These are phyloP conservation scores for Aphidius colemani DNA, from an alignment of 2,888 invertebrate species.

Conservation along the genomic window DNA sequence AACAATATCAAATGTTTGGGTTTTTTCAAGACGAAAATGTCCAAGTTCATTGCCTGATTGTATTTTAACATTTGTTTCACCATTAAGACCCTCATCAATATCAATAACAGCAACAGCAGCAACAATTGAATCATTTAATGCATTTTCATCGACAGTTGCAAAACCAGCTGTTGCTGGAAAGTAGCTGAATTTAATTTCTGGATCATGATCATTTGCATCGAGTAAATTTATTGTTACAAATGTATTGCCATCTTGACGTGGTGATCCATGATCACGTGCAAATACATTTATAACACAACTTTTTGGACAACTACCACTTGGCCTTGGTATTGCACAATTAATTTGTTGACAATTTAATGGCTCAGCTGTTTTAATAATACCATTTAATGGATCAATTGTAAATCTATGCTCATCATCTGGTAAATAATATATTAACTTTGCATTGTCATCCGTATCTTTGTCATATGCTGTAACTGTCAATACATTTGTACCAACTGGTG, in stretches of 20 bases:
- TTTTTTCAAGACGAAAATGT: conserved; percentile 84
- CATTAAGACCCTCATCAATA: conserved; percentile 89
- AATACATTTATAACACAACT: conserved; percentile 94
- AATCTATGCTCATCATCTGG: conserved; percentile 86
- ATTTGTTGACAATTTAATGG: conserved; percentile 81
- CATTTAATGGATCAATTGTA: conserved; percentile 88
- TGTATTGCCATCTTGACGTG: conserved; percentile 87
- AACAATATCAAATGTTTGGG: conserved; percentile 86
- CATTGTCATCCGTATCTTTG: conserved; percentile 90
- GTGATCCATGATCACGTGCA: conserved; percentile 90
- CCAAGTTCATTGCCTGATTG: conserved; percentile 86
- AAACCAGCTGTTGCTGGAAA: conserved; percentile 81
- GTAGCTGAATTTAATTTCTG: conserved; percentile 86
- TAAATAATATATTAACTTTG: conserved; percentile 88
- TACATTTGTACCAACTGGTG: conserved; percentile 86
- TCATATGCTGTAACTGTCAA: conserved; percentile 93
- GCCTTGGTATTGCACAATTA: conserved; percentile 67
- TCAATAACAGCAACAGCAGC: conserved; percentile 93
- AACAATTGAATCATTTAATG: conserved; percentile 85
- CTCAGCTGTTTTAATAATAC: conserved; percentile 84
- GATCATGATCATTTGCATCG: conserved; percentile 94
- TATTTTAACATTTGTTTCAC: conserved; percentile 84
- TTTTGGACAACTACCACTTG: conserved; percentile 74
- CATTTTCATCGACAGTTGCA: conserved; percentile 94
- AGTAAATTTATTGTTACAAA: conserved; percentile 91